Conservation (phyloP, 2,888 invertebrate genomes). For the Pristionchus maxplancki region DNA sequence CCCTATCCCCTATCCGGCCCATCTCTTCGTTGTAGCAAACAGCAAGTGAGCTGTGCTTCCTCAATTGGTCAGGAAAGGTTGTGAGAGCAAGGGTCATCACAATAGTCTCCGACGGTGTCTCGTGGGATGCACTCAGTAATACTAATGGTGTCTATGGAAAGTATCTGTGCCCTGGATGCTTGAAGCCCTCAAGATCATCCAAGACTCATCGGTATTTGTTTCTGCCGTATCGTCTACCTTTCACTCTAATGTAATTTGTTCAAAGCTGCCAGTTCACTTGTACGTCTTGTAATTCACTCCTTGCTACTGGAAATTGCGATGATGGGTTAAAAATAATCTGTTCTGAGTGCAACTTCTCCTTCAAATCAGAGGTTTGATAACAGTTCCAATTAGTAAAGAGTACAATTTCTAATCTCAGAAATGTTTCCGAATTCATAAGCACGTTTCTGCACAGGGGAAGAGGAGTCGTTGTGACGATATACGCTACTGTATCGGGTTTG, state of each 20-base stretch:
- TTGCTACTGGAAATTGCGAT: background rate
- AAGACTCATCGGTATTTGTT: background rate
- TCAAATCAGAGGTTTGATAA: background rate
- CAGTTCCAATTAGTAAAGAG: background rate
- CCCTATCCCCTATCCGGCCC: no score
- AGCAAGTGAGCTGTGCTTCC: background rate
- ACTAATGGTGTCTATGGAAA: background rate
- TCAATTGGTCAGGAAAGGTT: background rate
- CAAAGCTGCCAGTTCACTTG: background rate
- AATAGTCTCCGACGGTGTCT: background rate
- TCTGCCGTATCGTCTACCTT: no score
- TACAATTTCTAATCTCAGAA: background rate
- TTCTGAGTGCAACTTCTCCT: background rate
- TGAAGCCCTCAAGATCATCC: background rate
- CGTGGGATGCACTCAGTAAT: background rate
- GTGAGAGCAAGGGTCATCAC: background rate
- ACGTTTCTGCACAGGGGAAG: no score
- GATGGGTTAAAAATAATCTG: background rate
- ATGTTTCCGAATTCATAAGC: no score
- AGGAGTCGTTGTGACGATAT: background rate
- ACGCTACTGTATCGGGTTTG: background rate
- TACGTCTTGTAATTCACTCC: background rate
- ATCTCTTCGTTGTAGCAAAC: background rate
- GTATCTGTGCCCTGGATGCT: background rate
- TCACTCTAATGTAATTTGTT: no score